These are phyloP conservation scores for Chelon labrosus DNA, from an alignment of 2,797 vertebrate species.

Conservation along the genomic window DNA sequence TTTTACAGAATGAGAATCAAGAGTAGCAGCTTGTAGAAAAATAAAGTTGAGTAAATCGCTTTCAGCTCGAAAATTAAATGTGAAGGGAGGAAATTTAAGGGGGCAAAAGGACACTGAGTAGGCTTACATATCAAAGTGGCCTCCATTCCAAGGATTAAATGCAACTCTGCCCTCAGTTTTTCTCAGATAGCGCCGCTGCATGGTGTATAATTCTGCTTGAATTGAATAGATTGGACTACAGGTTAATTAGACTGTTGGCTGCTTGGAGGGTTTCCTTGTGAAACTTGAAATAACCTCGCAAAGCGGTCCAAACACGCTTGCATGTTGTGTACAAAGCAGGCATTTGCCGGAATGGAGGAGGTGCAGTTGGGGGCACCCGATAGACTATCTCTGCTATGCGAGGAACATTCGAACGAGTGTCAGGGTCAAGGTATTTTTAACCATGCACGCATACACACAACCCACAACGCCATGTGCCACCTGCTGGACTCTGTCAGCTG, in stretches of 20 bases:
- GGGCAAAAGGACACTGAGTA: background rate
- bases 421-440: conserved; percentile 81
- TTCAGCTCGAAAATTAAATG: conserved; percentile 23
- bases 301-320: conserved; percentile 29
- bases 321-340: conserved; percentile 47
- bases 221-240: conserved; percentile 40
- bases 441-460: conserved; percentile 40
- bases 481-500: conserved; percentile 81
- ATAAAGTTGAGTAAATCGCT: conserved; percentile 5
- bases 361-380: conserved; percentile 42
- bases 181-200: conserved; percentile 3
- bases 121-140: conserved; percentile 5
- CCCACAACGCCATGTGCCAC: conserved; percentile 63
- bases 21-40: conserved; percentile 8
- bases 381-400: conserved; percentile 72
- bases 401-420: conserved; percentile 58
- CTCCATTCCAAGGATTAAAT: conserved; percentile 12
- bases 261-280: conserved; percentile 24
- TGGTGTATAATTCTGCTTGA: conserved; percentile 24
- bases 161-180: conserved; percentile 18
- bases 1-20: conserved; percentile 11
- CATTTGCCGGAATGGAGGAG: conserved; percentile 46
- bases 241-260: conserved; percentile 63
- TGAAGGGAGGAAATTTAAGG: background rate
- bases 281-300: conserved; percentile 40